Base-by-base conservation (phyloP, 2,888 invertebrate genomes). In the Entomobrya proxima region DNA sequence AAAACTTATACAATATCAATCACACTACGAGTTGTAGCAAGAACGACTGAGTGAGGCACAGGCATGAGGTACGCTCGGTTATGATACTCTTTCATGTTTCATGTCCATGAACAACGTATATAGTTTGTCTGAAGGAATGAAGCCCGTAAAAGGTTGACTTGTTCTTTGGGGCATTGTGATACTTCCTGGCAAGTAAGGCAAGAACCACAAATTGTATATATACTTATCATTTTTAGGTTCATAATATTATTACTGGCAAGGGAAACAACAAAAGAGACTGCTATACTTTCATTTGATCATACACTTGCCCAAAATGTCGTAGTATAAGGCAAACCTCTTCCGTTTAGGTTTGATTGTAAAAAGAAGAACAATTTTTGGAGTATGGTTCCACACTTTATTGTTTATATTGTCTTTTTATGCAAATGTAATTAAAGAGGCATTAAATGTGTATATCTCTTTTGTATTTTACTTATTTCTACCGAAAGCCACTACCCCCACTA, bases 381-480 rank as follows among this genome's bases (percentile, higher is more conserved):
- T 3, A 67, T 40, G 40, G 40, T 67, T 40, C 9, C 40, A 37
- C 69, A 69, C 47, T 69, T 40, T 64, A 64, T 35, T 69, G 44
- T 69, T 27, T 47, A 40, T 69, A 44, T 30, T 69, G 79, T 52
- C 58, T 74, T 58, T 64, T 72, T 64, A 85, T 78, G 69, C 84
- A 85, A 78, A 85, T 85, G 78, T 85, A 85, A 85, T 85, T 85
- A 85, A 78, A 74, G 58, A 11, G 55, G 84, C 84, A 85, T 85
- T 85, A 77, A 75, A 82, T 67, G 55, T 52, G 24, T 64, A 35
- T 75, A 30, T 75, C 21, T 30, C 7, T 52, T 52, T 40, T 24
- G 52, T 61, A 64, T 55, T 55, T 37, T 69, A 21, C 40, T 77
- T 77, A 40, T 47, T 75, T 40, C 61, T 64, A 82, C 75, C 76